Evolutionary conservation across 2,888 invertebrate genomes (phyloP), one percentile per base, ranked within the genome.

Genomic region (Rhamphomyia laevipes): DNA sequence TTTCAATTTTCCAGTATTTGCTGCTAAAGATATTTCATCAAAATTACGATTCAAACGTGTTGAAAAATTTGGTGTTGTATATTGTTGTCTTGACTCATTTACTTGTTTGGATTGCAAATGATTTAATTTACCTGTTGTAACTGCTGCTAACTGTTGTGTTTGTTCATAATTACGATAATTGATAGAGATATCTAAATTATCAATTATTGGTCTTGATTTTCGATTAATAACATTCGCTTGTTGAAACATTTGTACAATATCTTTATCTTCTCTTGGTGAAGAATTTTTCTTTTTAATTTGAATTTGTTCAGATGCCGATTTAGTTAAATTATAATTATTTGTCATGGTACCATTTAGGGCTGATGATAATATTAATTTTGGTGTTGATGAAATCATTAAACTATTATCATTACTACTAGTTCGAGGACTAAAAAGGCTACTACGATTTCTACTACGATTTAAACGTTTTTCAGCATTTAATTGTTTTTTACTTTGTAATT

Each of bases 401-500:
- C 13, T 35, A 35, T n/a, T n/a, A n/a, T n/a, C 13, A 13, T 35
- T 35, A 7, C 5, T 27, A 27, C 7, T 9, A 27, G 2, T 27
- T 27, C 23, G 23, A 2, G 23, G 23, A 27, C 23, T 27, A 27
- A 23, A 30, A 16, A 45, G 48, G 30, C 18, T 48, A 16, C 50
- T 63, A 2, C 77, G 71, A 56, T 75, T 76, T 1, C 80, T 73
- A 50, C 77, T 77, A 51, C 79, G 73, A 61, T 79, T 78, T 12
- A 78, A 68, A 49, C 77, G 76, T 58, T 75, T 77, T 57, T 77
- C 80, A 4, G 76, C 74, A n/a, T 74, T 76, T 16, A 74, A 73
- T 57, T 80, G 80, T 57, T 81, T 81, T 59, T 82, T 80, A 3
- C 79, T 77, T 58, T 80, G 77, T 59, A 87, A 72, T 66, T 86